phyloP scores from a whole-genome alignment of 1,140 invertebrate species.

The Archivesica marissinica region DNA sequence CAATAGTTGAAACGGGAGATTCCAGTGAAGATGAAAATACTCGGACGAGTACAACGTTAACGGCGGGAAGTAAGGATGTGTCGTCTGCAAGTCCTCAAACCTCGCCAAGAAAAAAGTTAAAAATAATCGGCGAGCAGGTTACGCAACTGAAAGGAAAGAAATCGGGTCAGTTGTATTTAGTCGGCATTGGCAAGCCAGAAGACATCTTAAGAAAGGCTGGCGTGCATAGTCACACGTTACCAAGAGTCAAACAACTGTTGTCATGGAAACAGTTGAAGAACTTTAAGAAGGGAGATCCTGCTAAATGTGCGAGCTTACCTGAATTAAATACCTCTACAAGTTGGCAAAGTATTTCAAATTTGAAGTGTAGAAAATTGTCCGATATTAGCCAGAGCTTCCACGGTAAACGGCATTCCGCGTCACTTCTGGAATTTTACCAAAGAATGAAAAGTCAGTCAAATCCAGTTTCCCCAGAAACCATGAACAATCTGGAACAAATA shows the following conservation, averaged over 20 bases:
- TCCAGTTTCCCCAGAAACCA: conserved; percentile 78
- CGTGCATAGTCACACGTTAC: conserved; percentile 54
- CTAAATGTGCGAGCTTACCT: conserved; percentile 75
- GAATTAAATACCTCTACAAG: conserved; percentile 71
- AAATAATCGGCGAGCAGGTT: not conserved
- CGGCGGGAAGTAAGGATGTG: conserved; percentile 53
- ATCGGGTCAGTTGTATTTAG: conserved; percentile 52
- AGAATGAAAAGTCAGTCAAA: conserved; percentile 74
- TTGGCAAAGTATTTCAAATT: conserved; percentile 70
- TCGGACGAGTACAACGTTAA: conserved; percentile 51
- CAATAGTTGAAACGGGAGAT: conserved; percentile 24
- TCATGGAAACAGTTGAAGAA: conserved; percentile 77
- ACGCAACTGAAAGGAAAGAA: conserved; percentile 30
- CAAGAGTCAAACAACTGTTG: conserved; percentile 58
- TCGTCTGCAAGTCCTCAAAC: conserved; percentile 13
- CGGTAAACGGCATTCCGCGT: conserved; percentile 77
- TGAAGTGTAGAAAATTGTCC: conserved; percentile 63
- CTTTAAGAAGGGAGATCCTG: conserved; percentile 69
- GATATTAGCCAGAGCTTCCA: conserved; percentile 77
- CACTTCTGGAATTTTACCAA: conserved; percentile 79
- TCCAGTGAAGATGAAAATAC: conserved; percentile 54
- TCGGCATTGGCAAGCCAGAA: conserved; percentile 54
- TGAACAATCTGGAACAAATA: conserved; percentile 78
- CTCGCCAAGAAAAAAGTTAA: conserved; percentile 14
- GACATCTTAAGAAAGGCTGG: conserved; percentile 51